Percentiles rank a stretch among this genome's conserved stretches.
phyloP scores from a whole-genome alignment of 2,113 vertebrate genomes.

The Monarcha castaneiventris region DNA sequence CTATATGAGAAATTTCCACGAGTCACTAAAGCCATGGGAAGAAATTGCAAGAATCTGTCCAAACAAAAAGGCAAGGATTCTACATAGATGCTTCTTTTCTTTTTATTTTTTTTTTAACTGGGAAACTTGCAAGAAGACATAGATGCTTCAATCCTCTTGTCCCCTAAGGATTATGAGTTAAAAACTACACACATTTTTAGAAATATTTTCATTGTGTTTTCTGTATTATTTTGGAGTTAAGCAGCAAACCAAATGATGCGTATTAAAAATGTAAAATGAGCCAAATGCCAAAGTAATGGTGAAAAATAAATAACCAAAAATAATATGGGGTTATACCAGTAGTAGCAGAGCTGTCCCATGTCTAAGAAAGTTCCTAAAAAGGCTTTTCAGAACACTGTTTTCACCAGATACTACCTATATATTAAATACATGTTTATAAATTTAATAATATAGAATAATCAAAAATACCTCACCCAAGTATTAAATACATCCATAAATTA shows the following conservation, averaged over 20 bases:
- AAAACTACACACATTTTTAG: not conserved
- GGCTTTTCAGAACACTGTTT: not conserved
- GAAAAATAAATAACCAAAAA: not conserved
- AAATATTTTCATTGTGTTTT: not conserved
- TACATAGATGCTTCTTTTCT: not conserved
- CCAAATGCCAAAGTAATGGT: not conserved
- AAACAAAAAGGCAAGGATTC: conserved; percentile 74
- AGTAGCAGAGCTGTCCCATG: not conserved
- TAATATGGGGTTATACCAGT: not conserved
- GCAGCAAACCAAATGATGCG: not conserved
- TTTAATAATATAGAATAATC: not conserved
- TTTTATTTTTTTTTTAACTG: not conserved
- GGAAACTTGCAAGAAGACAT: not conserved
- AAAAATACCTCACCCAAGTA: not conserved
- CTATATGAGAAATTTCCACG: conserved; percentile 78
- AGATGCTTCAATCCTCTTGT: not conserved
- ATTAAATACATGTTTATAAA: not conserved
- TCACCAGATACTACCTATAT: not conserved
- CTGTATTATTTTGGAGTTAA: not conserved
- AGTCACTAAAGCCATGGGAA: conserved; percentile 77
- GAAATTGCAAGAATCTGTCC: conserved; percentile 74
- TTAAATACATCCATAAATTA: not conserved
- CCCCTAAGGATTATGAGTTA: not conserved
- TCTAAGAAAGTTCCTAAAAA: not conserved
- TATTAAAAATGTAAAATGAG: not conserved